phyloP scores from a whole-genome alignment of 1,140 invertebrate genomes.

The Acromyrmex heyeri region DNA sequence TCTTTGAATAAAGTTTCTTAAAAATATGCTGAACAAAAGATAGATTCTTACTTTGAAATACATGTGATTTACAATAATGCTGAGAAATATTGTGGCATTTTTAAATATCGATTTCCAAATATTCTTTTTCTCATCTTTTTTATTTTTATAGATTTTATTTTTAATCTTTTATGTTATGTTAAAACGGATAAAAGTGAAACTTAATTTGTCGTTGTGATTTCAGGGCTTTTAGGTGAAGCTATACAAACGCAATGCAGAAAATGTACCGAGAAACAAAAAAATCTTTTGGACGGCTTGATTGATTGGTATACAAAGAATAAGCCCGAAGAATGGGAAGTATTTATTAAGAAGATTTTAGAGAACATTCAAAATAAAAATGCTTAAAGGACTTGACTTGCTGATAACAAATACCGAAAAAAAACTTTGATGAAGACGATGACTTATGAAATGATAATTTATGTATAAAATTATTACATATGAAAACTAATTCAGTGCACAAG shows the following conservation, averaged over 20 bases:
- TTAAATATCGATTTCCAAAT: neutral
- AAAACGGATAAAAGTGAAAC: neutral
- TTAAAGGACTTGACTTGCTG: neutral
- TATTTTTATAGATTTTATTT: neutral
- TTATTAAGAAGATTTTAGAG: neutral
- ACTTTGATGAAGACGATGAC: too few species aligned
- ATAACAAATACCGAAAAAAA: neutral
- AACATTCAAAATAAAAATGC: neutral
- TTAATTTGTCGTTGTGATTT: neutral
- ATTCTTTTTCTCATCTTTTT: neutral
- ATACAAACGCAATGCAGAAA: neutral
- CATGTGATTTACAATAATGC: neutral
- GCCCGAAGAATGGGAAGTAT: neutral
- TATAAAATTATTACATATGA: neutral
- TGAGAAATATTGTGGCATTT: neutral
- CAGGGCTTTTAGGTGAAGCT: neutral
- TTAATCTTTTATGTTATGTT: neutral
- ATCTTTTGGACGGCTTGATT: neutral
- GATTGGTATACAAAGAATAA: constrained; percentile 29
- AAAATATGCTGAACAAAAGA: neutral
- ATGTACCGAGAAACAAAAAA: constrained; percentile 36
- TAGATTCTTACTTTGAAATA: neutral
- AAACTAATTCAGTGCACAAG: too few species aligned
- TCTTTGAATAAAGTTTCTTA: neutral
- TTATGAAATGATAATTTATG: too few species aligned